A percentile compares a stretch with the other conserved stretches of the same genome.
Conservation (phyloP, 2,888 invertebrate genomes). For the Isotomurus palustris region DNA sequence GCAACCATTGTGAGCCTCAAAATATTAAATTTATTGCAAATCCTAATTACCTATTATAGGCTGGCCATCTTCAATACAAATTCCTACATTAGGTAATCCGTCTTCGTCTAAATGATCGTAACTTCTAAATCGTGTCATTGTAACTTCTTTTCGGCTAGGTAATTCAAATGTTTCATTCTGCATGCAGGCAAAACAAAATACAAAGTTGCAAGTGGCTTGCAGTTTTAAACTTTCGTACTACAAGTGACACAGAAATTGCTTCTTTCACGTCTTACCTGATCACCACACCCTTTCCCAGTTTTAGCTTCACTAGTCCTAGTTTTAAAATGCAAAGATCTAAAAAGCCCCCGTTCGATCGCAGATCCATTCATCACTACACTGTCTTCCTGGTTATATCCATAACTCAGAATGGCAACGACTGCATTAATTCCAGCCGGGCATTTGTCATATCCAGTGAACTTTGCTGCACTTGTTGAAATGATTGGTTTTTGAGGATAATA, state of each 20-base stretch:
- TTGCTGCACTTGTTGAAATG: slow-evolving; percentile 59
- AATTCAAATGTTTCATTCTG: slow-evolving; percentile 28
- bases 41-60: slow-evolving; percentile 14
- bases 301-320: slow-evolving; percentile 23
- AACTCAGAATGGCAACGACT: slow-evolving; percentile 59
- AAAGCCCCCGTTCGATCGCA: slow-evolving; percentile 59
- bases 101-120: slow-evolving; percentile 21
- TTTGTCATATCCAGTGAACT: slow-evolving; percentile 53
- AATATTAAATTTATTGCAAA: too few species aligned
- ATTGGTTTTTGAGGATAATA: slow-evolving; percentile 62
- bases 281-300: slow-evolving; percentile 12
- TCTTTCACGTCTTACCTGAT: slow-evolving; percentile 10
- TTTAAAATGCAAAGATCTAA: slow-evolving; percentile 49
- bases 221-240: background rate
- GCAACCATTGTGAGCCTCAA: too few species aligned
- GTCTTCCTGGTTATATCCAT: slow-evolving; percentile 64
- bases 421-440: slow-evolving; percentile 55
- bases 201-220: background rate
- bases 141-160: slow-evolving; percentile 1
- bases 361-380: slow-evolving; percentile 59
- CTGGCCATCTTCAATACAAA: slow-evolving; percentile 52
- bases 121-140: background rate
- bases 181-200: background rate
- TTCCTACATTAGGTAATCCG: slow-evolving; percentile 23
- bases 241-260: background rate